These are phyloP conservation scores for Tenodera sinensis DNA, from an alignment of 2,888 invertebrate species.

Conservation along the genomic window DNA sequence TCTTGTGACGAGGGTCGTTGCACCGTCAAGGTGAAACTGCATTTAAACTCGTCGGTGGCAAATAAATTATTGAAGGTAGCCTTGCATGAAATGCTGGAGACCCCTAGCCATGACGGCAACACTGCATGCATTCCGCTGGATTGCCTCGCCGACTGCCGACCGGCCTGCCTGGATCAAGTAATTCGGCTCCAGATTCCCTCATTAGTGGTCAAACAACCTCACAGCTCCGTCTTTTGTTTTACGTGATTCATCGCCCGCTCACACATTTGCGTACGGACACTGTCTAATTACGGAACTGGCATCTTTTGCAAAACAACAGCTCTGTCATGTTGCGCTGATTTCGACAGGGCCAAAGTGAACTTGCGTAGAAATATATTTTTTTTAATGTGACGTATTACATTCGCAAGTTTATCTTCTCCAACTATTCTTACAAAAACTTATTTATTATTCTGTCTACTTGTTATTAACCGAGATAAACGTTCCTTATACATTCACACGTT, in stretches of 20 bases:
- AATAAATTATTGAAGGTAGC: neutral
- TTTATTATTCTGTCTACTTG: too few relatives aligned
- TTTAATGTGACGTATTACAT: too few relatives aligned
- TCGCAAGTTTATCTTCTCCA: too few relatives aligned
- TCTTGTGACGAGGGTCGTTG: neutral
- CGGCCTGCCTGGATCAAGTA: neutral
- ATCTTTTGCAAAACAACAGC: neutral
- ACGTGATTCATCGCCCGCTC: neutral
- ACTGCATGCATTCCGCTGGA: neutral
- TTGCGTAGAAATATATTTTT: too few relatives aligned
- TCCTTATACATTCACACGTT: too few relatives aligned
- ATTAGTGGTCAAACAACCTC: constrained; percentile 18
- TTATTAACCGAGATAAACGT: too few relatives aligned
- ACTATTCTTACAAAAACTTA: too few relatives aligned
- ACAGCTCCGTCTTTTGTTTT: neutral
- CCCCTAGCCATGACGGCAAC: neutral
- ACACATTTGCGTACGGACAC: neutral
- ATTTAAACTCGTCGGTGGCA: neutral
- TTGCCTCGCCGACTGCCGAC: neutral
- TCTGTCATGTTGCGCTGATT: too few relatives aligned
- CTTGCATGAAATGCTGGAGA: neutral
- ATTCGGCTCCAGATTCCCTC: constrained; percentile 14
- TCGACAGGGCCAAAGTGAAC: too few relatives aligned
- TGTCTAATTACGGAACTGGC: neutral
- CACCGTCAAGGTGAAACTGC: neutral